Percentiles rank a stretch among this genome's conserved stretches.
These are phyloP conservation scores for Hippoglossus hippoglossus DNA, from an alignment of 2,797 vertebrate species.

Conservation along the genomic window DNA sequence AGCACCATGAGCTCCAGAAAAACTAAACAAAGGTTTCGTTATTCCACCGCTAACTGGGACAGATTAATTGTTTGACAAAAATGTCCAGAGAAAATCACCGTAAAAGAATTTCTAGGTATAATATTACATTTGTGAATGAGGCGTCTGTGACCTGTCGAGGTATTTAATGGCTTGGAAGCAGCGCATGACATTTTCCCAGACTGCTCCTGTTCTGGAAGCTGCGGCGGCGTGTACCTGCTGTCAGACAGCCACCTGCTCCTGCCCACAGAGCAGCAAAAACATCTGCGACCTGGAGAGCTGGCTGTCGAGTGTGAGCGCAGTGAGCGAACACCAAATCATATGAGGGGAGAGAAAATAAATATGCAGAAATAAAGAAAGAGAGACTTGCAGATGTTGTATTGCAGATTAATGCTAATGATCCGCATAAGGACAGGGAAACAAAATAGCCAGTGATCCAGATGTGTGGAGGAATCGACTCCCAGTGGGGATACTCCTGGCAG, in stretches of 20 bases:
- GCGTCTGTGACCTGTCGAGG: conserved; percentile 14
- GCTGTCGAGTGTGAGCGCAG: conserved; percentile 13
- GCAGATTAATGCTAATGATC: conserved; percentile 58
- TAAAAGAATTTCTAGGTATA: conserved; percentile 10
- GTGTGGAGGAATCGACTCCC: conserved; percentile 68
- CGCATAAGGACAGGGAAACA: conserved; percentile 15
- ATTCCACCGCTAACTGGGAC: background rate
- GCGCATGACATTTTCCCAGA: conserved; percentile 27
- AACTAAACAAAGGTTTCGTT: conserved; percentile 23
- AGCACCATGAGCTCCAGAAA: conserved; percentile 38
- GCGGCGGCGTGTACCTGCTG: conserved; percentile 56
- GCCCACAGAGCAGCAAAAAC: conserved; percentile 48
- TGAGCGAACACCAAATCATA: conserved; percentile 52
- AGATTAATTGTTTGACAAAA: background rate
- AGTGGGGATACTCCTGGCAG: conserved; percentile 57
- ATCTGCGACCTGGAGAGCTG: conserved; percentile 56
- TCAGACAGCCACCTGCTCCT: conserved; percentile 68
- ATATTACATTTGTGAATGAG: conserved; percentile 8
- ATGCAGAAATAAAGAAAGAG: conserved; percentile 30
- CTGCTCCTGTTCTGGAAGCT: conserved; percentile 34
- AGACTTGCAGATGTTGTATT: conserved; percentile 52
- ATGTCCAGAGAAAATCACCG: conserved; percentile 17
- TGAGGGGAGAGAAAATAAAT: conserved; percentile 12
- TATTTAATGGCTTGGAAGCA: conserved; percentile 17
- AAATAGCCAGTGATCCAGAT: conserved; percentile 59